Base-by-base conservation (phyloP, 2,113 vertebrate genomes). In the Poeciliopsis prolifica region DNA sequence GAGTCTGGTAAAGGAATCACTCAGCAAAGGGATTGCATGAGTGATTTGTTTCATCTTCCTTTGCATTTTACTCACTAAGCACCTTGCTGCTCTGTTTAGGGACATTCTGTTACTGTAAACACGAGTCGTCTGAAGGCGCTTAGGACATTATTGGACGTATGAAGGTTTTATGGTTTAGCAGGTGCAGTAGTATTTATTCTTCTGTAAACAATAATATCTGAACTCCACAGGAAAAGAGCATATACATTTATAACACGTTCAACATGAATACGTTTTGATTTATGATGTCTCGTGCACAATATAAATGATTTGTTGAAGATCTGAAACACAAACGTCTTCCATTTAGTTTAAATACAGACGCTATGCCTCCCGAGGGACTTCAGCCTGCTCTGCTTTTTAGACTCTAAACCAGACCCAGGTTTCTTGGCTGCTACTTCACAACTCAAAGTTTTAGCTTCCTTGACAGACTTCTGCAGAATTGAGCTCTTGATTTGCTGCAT, bases 1-100 rank as follows among this genome's bases (percentile, higher is more conserved):
- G 68, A 35, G 33, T 35, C 7, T 35, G 33, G 8, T 68, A n/a
- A 40, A 72, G 65, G 54, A 71, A 67, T 62, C 60, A 35, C 5
- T 6, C 11, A 10, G 24, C 51, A n/a, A n/a, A 58, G 24, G 51
- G 19, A n/a, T n/a, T 58, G 48, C 61, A 4, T 62, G 30, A 63
- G 6, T 31, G 15, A 22, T 63, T 3, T 26, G 26, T 28, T 62
- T 62, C 30, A 62, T 62, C 61, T 31, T 63, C 4, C 15, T 63
- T 63, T 63, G 5, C 3, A n/a, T 58, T n/a, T 48, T 48, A 48
- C 17, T 48, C 44, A 58, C 24, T n/a, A 24, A 58, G 51, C 19
- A 58, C 24, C 19, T 58, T n/a, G 19, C 19, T 58, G 51, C 51
- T 31, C 17, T 48, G 44, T 31, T 31, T 31, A 22, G 29, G 30